These are phyloP conservation scores for Danionella cerebrum DNA, from an alignment of 2,113 vertebrate genomes.

Conservation along the genomic window DNA sequence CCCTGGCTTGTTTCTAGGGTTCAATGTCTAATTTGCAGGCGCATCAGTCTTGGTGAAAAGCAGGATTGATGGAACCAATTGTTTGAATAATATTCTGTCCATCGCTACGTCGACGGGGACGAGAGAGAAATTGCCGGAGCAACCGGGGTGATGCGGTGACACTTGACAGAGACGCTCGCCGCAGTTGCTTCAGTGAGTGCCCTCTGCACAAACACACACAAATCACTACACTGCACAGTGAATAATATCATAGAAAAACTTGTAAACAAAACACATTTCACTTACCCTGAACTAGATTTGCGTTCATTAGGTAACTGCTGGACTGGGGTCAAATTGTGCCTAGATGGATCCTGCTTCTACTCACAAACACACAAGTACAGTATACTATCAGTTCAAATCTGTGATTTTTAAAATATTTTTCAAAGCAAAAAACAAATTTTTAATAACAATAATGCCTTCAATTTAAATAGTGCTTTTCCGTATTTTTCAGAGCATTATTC, in stretches of 20 bases:
- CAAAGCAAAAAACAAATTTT: too few relatives aligned
- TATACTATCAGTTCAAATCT: background rate
- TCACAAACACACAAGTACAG: background rate
- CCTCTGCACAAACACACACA: background rate
- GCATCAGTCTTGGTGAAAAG: slow-evolving; percentile 2
- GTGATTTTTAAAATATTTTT: too few relatives aligned
- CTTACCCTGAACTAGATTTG: background rate
- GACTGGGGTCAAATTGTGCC: background rate
- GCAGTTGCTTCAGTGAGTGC: background rate
- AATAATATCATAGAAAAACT: background rate
- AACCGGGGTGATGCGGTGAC: background rate
- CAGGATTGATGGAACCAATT: background rate
- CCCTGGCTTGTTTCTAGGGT: background rate
- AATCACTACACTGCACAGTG: background rate
- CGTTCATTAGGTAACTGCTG: background rate
- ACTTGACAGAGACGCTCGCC: background rate
- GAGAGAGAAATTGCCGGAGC: background rate
- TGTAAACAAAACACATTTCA: background rate
- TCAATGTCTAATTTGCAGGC: background rate
- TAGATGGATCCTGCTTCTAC: background rate
- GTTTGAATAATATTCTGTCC: background rate
- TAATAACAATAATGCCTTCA: too few relatives aligned
- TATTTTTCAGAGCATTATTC: too few relatives aligned
- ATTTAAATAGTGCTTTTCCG: too few relatives aligned
- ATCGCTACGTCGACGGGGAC: background rate